Percentiles rank a stretch among this genome's conserved stretches.
These are phyloP conservation scores for Pseudois nayaur DNA, from an alignment of 2,113 vertebrate genomes.

Conservation along the genomic window DNA sequence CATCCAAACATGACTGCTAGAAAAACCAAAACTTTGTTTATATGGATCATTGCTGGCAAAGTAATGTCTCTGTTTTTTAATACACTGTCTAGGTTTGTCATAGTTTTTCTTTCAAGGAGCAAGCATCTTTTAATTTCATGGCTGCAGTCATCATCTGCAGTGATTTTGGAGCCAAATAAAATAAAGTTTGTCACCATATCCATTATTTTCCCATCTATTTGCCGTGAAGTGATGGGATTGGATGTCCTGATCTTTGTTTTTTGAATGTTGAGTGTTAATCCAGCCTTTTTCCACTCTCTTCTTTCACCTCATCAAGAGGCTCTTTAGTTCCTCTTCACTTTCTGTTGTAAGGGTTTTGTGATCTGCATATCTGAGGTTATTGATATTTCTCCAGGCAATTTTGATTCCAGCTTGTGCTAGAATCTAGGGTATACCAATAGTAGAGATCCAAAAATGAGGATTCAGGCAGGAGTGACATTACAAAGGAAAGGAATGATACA, in stretches of 20 bases:
- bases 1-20: not conserved
- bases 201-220: not conserved
- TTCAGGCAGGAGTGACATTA: not conserved
- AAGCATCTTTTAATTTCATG: not conserved
- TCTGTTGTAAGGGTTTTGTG: not conserved
- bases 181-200: not conserved
- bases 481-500: not conserved
- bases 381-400: not conserved
- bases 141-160: not conserved
- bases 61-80: not conserved
- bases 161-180: not conserved
- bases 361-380: not conserved
- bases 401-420: not conserved
- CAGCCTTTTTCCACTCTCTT: not conserved
- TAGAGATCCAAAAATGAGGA: not conserved
- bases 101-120: not conserved
- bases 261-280: not conserved
- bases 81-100: not conserved
- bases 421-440: not conserved
- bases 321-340: not conserved
- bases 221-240: not conserved
- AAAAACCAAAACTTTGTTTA: not conserved
- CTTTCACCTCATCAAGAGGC: not conserved
- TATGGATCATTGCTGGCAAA: not conserved
- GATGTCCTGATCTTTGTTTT: not conserved